phyloP scores from a whole-genome alignment of 2,113 vertebrate species.

The Phaetusa simplex region DNA sequence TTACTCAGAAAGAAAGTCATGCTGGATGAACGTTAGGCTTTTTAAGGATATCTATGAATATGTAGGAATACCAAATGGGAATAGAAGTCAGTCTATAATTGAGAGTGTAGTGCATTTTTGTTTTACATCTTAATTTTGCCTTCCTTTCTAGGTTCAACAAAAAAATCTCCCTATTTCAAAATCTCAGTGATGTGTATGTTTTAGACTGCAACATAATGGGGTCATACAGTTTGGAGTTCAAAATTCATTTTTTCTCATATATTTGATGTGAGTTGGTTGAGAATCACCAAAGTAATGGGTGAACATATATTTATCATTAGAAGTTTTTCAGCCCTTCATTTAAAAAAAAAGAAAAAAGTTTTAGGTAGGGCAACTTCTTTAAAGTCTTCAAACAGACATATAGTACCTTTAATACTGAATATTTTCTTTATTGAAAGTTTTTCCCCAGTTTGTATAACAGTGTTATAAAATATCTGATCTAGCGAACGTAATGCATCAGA shows the following conservation, averaged over 20 bases:
- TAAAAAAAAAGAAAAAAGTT: background rate
- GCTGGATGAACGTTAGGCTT: background rate
- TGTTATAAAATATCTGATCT: background rate
- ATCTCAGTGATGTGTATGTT: background rate
- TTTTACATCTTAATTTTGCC: background rate
- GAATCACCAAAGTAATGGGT: background rate
- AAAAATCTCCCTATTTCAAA: background rate
- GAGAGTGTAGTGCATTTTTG: background rate
- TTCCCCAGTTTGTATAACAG: background rate
- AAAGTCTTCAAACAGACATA: background rate
- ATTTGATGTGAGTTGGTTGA: background rate
- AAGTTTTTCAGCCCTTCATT: background rate
- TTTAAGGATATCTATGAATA: background rate
- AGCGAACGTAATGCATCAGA: background rate
- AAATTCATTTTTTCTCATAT: background rate
- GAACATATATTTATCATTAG: background rate
- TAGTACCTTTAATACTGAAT: background rate
- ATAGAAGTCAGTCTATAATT: background rate
- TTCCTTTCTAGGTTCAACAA: background rate
- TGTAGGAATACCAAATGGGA: background rate
- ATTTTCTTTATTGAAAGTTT: background rate
- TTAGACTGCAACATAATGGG: background rate
- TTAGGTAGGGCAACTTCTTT: background rate
- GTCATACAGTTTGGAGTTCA: background rate
- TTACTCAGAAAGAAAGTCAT: background rate